Base-by-base conservation (phyloP, 2,888 invertebrate species). In the Caenorhabditis angaria region DNA sequence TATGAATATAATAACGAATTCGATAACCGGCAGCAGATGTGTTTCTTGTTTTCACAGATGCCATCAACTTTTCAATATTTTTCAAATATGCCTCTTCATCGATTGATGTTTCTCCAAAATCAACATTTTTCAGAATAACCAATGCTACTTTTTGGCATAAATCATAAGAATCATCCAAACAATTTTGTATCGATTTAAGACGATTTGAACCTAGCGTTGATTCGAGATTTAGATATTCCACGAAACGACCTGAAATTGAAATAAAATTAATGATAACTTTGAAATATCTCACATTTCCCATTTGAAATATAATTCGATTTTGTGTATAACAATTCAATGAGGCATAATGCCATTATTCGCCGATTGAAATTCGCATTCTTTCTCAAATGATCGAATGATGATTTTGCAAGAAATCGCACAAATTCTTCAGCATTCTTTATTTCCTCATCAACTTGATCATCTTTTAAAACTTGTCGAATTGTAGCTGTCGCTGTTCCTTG, bases 91-190 rank as follows among this genome's bases (percentile, higher is more conserved):
- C 50, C 1, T 67, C 61, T 53, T 70, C 70, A 32, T 63, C 58
- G 50, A 73, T 28, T 6, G 41, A 48, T 12, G 59, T 22, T n/a
- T 56, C 65, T 25, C 69, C 65, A 48, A 69, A 74, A 24, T 77
- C 66, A 5, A 74, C 27, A 1, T 27, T 65, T 28, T 63, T 63
- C 18, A 77, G 20, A 10, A 69, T 41, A 0, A 58, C n/a, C 14
- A 77, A 27, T 1, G 79, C 75, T 1, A 57, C 61, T 0, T 53
- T 61, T 58, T 78, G 78, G 20, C 76, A 76, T 6, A 75, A 24
- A 47, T 79, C 76, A 51, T 76, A 80, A 0, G 76, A 71, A 61
- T 81, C 81, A 58, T 79, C 78, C 14, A 79, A 66, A 27, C 77
- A 77, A 4, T 51, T 56, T 12, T 77, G 29, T 18, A 78, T 58